Evolutionary conservation across 2,888 invertebrate genomes (phyloP).

Genomic region (Sabellastarte sp.): DNA sequence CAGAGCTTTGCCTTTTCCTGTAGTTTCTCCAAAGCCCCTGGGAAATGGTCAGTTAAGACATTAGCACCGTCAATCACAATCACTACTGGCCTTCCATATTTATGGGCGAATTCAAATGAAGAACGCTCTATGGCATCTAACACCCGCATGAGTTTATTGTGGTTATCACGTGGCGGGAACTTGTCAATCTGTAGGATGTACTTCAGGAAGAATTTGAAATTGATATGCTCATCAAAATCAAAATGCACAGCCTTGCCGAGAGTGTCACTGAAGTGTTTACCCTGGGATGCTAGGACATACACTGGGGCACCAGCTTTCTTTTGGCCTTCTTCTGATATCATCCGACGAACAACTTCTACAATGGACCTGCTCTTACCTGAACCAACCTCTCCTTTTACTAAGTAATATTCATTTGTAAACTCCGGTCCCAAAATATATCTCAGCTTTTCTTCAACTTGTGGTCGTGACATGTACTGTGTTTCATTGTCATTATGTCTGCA

Average conservation of each 20-base stretch:
- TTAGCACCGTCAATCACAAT: conserved; percentile 29
- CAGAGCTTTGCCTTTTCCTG: conserved; percentile 35
- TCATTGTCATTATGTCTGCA: neutral
- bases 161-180: neutral
- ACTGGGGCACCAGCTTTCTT: conserved; percentile 24
- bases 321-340: conserved; percentile 12
- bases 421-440: conserved; percentile 7
- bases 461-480: neutral
- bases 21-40: conserved; percentile 6
- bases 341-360: conserved; percentile 19
- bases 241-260: conserved; percentile 26
- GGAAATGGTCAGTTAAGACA: conserved; percentile 12
- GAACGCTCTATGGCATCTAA: conserved; percentile 31
- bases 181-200: neutral
- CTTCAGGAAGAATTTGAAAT: neutral
- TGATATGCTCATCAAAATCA: conserved; percentile 27
- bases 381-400: conserved; percentile 30
- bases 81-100: conserved; percentile 22
- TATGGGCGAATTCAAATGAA: conserved; percentile 17
- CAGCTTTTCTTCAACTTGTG: conserved; percentile 7
- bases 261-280: conserved; percentile 26
- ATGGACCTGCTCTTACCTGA: conserved; percentile 28
- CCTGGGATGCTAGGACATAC: conserved; percentile 24
- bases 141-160: conserved; percentile 16
- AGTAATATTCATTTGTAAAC: conserved; percentile 27